Base-by-base conservation (phyloP, 2,888 invertebrate genomes). In the Saturnia japonica region DNA sequence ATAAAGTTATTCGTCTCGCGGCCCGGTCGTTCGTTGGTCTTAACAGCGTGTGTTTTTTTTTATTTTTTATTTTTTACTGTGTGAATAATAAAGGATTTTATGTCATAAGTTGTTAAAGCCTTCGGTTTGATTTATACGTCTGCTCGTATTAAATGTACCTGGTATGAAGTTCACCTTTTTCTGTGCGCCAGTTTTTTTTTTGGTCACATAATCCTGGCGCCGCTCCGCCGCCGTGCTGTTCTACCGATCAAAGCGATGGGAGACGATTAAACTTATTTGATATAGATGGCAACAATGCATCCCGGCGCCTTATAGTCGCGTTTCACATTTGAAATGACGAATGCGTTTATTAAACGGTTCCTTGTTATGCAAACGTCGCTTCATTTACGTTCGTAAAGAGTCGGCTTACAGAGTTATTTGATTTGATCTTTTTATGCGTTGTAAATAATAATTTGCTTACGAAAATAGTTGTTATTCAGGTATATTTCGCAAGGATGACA, bases 1-100 rank as follows among this genome's bases (percentile, higher is more conserved):
- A 84, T 88, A 87, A 88, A 86, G 86, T 87, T 86, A 89, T 88
- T 89, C 86, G 85, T 86, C 81, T 84, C 87, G 83, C 81, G 86
- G 82, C 82, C 76, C 76, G 73, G 75, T 82, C 80, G 82, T 84
- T 82, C 80, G 80, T 67, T 72, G 71, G 67, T 62, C 57, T 54
- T 54, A 67, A 54, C 70, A 62, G 67, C 54, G 57, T 57, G 16
- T 70, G 47, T 54, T 69, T 72, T 76, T 70, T 74, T 73, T 57
- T 14, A 77, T 82, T 85, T 88, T 88, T 57, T 14, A 77, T 82
- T 85, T 88, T 88, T 87, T 87, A 84, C 78, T 83, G 85, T 86
- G 88, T 88, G 90, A 89, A 91, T 90, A 89, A 88, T 89, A 91
- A 91, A 91, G 88, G 87, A 90, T 86, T 91, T 91, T 87, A 88